phyloP scores from a whole-genome alignment of 2,113 vertebrate species.

The Halcyon senegalensis region DNA sequence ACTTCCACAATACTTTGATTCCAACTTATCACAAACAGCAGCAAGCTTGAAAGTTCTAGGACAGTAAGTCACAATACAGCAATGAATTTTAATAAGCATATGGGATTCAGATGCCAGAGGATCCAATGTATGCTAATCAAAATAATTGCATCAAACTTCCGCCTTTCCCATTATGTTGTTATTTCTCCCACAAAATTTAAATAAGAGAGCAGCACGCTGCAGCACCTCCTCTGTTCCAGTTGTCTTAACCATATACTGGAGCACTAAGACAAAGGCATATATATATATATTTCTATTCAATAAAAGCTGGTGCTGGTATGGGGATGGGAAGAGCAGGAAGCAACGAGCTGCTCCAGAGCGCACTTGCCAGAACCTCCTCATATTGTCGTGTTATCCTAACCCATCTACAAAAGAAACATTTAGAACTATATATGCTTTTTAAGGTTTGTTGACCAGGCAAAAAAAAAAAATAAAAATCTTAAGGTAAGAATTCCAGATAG shows the following conservation, averaged over 20 bases:
- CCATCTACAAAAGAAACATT: background rate
- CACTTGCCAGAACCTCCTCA: background rate
- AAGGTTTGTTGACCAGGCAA: background rate
- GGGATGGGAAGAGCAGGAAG: background rate
- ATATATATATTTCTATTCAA: background rate
- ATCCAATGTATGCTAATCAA: background rate
- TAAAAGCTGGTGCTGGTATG: background rate
- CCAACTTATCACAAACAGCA: background rate
- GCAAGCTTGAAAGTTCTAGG: background rate
- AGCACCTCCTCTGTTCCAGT: background rate
- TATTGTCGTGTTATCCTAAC: background rate
- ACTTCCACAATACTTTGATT: slow-evolving; percentile 26
- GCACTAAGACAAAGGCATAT: background rate
- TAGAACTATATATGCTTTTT: background rate
- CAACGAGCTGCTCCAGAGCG: background rate
- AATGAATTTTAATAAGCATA: background rate
- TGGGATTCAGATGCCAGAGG: background rate
- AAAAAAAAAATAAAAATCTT: background rate
- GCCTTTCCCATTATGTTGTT: background rate
- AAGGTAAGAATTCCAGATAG: background rate
- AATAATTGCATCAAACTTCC: background rate
- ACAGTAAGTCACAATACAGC: background rate
- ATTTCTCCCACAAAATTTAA: background rate
- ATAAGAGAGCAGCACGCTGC: background rate
- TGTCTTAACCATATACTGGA: background rate